Base-by-base conservation (phyloP, 2,797 vertebrate species). In the Cephalopachus bancanus region DNA sequence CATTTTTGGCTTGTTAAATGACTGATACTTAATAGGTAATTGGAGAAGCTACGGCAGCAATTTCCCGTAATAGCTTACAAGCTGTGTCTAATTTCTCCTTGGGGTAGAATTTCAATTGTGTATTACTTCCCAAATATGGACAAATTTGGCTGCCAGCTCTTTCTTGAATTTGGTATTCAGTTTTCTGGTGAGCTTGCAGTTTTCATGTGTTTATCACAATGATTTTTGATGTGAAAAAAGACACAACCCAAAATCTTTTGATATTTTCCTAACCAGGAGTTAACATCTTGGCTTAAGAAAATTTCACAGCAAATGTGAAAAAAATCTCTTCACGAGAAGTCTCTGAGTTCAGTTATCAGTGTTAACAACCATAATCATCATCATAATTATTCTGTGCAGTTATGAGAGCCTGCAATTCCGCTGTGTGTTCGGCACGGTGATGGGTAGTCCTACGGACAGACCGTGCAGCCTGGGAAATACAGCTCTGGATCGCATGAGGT, bases 31-130 rank as follows among this genome's bases (percentile, higher is more conserved):
- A 94, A 86, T 93, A 92, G 94, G 26, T 86, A 93, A 93, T 80
- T 97, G 85, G 62, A 87, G 88, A 95, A 89, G 65, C 79, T 83
- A 94, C 1, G 7, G 49, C 51, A 96, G 89, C 91, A 95, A 93
- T 95, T 97, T 97, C 69, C 81, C 95, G 33, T 92, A 98, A 96
- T 83, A 95, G 62, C 51, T 95, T 94, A 83, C 81, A 96, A 95
- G 80, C 69, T 94, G 84, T 67, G 74, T 95, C 53, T 93, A 92
- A 96, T 93, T 95, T 96, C 69, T 98, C 93, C 93, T 94, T 95
- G 91, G 90, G 89, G 97, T 80, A 96, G 91, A 95, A 97, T 89
- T 96, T 97, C 91, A 96, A 74, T 93, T 88, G 10, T 89, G 24
- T 83, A 51, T 94, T 91, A 87, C 28, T 93, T 26, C 78, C 67